These are phyloP conservation scores for Scomber japonicus DNA, from an alignment of 2,113 vertebrate genomes.

Conservation along the genomic window DNA sequence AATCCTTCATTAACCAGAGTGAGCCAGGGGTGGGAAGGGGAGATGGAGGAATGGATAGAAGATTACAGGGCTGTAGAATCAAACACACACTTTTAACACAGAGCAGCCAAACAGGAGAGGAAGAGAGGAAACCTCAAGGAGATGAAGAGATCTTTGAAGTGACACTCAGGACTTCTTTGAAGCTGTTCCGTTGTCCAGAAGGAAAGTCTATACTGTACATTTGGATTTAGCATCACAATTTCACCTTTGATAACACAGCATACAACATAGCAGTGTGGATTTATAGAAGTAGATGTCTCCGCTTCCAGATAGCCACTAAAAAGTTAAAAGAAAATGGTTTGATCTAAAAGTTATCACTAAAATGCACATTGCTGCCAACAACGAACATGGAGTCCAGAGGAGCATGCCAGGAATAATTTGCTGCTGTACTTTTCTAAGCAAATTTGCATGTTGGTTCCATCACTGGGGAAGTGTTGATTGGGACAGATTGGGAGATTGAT, in stretches of 20 bases:
- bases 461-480: constrained; percentile 21
- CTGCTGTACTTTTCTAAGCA: constrained; percentile 34
- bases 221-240: constrained; percentile 58
- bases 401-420: constrained; percentile 29
- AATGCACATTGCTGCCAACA: constrained; percentile 40
- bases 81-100: constrained; percentile 67
- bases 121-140: constrained; percentile 63
- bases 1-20: constrained; percentile 53
- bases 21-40: constrained; percentile 33
- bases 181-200: constrained; percentile 67
- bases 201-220: constrained; percentile 29
- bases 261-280: constrained; percentile 20
- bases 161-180: constrained; percentile 72
- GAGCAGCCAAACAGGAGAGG: constrained; percentile 47
- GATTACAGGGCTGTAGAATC: constrained; percentile 62
- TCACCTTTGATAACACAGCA: constrained; percentile 61
- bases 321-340: constrained; percentile 38
- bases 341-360: constrained; percentile 51
- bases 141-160: constrained; percentile 77
- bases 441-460: constrained; percentile 13
- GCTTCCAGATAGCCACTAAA: constrained; percentile 22
- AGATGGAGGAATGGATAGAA: constrained; percentile 30
- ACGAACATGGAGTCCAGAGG: constrained; percentile 32
- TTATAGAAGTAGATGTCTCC: constrained; percentile 10
- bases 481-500: not conserved